phyloP scores from a whole-genome alignment of 2,888 invertebrate species.

The Oligia latruncula region DNA sequence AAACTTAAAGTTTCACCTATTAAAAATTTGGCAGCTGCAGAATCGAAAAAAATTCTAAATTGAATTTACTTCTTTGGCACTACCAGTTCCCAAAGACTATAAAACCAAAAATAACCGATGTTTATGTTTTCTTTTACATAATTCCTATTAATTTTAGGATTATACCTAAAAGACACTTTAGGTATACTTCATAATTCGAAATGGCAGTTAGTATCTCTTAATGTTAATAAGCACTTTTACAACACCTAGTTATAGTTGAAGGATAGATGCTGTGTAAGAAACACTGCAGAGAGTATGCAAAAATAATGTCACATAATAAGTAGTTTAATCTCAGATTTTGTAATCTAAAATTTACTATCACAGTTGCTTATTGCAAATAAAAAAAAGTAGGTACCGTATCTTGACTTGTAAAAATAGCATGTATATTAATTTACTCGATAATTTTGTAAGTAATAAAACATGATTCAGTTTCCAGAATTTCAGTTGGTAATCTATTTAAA shows the following conservation, averaged over 20 bases:
- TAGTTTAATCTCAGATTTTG: slow-evolving; percentile 68
- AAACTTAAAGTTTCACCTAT: slow-evolving; percentile 25
- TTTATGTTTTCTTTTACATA: slow-evolving; percentile 15
- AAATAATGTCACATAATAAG: slow-evolving; percentile 51
- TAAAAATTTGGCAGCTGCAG: slow-evolving; percentile 73
- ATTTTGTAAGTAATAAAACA: slow-evolving; percentile 54
- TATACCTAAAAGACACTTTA: slow-evolving; percentile 64
- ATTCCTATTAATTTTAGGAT: slow-evolving; percentile 46
- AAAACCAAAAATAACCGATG: slow-evolving; percentile 37
- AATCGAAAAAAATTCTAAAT: slow-evolving; percentile 40
- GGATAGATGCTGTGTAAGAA: slow-evolving; percentile 43
- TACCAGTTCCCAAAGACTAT: slow-evolving; percentile 36
- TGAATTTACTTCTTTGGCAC: slow-evolving; percentile 46
- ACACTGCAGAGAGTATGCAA: slow-evolving; percentile 42
- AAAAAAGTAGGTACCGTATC: slow-evolving; percentile 53
- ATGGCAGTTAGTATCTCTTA: slow-evolving; percentile 87
- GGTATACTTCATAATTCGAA: slow-evolving; percentile 69
- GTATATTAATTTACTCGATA: slow-evolving; percentile 36
- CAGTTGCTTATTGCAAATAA: slow-evolving; percentile 85
- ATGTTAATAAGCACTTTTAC: slow-evolving; percentile 74
- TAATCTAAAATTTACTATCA: slow-evolving; percentile 84
- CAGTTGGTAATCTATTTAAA: slow-evolving; percentile 37
- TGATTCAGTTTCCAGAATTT: slow-evolving; percentile 51
- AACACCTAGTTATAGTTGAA: slow-evolving; percentile 65
- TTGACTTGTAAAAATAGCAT: slow-evolving; percentile 49